Percentiles rank a stretch among this genome's conserved stretches.
Conservation (phyloP, 2,888 invertebrate species). For the Deilephila elpenor region DNA sequence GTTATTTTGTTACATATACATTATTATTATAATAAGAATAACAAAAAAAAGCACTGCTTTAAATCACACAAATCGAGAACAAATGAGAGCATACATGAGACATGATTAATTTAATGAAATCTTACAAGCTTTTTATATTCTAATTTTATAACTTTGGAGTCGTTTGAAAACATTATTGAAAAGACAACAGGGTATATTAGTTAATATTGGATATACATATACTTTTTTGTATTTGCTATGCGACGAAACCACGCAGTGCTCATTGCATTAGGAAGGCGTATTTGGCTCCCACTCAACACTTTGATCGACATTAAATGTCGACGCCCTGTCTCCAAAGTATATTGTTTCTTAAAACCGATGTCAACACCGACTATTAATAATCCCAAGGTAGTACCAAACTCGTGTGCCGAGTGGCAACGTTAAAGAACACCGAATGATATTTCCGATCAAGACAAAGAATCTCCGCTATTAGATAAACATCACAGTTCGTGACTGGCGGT, state of each 20-base stretch:
- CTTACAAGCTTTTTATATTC: too few relatives aligned
- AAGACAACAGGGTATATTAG: too few relatives aligned
- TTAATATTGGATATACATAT: neutral
- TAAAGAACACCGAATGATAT: constrained; percentile 10
- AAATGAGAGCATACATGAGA: neutral
- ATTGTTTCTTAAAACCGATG: constrained; percentile 1
- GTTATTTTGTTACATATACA: neutral
- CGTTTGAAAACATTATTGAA: too few relatives aligned
- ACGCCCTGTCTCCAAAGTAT: neutral
- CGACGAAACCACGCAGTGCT: neutral
- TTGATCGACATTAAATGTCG: constrained; percentile 2
- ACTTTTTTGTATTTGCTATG: neutral
- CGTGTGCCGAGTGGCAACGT: neutral
- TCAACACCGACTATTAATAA: neutral
- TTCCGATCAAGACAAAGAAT: constrained; percentile 42
- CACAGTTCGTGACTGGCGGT: constrained; percentile 53
- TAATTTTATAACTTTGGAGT: too few relatives aligned
- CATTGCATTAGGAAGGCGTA: constrained; percentile 6
- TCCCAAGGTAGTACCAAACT: neutral
- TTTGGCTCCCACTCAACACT: neutral
- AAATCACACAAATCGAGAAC: neutral
- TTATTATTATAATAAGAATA: too few relatives aligned
- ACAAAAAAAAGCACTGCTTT: neutral
- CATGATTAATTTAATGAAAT: too few relatives aligned
- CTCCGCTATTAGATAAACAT: constrained; percentile 57